phyloP scores from a whole-genome alignment of 1,140 invertebrate species.

The Apis florea region DNA sequence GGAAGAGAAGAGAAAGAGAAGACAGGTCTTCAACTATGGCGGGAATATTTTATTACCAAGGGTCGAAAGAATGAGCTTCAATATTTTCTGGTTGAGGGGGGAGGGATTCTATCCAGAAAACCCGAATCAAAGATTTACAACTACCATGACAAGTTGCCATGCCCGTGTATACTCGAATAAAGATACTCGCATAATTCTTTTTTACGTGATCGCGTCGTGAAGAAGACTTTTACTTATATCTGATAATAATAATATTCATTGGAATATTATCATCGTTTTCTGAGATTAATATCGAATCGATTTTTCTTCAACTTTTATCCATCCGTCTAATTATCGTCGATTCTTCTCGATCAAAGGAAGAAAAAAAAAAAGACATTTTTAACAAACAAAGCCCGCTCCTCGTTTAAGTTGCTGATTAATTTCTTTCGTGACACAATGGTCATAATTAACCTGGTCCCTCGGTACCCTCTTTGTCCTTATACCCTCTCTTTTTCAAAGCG shows the following conservation, averaged over 20 bases:
- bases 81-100: slow-evolving; percentile 16
- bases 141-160: background rate
- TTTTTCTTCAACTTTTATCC: accelerated
- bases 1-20: background rate
- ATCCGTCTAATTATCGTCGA: no score
- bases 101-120: background rate
- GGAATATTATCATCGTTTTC: no score
- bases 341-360: background rate
- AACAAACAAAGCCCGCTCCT: background rate
- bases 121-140: slow-evolving; percentile 24
- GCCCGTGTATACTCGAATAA: background rate
- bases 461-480: slow-evolving; percentile 1
- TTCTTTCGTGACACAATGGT: slow-evolving; percentile 17
- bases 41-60: slow-evolving; percentile 14
- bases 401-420: slow-evolving; percentile 35
- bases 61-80: background rate
- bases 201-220: background rate
- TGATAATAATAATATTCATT: no score
- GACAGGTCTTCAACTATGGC: background rate
- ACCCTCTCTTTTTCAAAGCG: slow-evolving; percentile 52
- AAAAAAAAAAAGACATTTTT: slow-evolving; percentile 23
- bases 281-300: background rate
- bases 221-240: no score
- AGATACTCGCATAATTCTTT: slow-evolving; percentile 22
- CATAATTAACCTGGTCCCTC: background rate